phyloP scores from a whole-genome alignment of 2,888 invertebrate genomes.

The Brachylomia viminalis region DNA sequence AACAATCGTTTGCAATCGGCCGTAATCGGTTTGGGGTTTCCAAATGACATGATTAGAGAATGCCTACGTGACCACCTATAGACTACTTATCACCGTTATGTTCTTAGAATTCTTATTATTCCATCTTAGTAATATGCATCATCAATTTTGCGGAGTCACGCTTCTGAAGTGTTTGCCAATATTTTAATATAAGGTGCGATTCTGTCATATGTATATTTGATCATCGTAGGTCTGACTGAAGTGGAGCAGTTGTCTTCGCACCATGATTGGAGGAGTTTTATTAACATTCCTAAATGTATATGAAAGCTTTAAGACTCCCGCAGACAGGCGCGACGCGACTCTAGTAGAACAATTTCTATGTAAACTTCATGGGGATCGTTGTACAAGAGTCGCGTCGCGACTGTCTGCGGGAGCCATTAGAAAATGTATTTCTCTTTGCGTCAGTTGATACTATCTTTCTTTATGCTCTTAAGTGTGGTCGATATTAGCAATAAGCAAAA shows the following conservation, averaged over 20 bases:
- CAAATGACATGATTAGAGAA: constrained; percentile 25
- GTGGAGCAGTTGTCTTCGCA: background rate
- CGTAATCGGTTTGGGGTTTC: background rate
- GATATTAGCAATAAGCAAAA: background rate
- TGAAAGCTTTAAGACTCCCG: background rate
- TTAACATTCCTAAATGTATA: background rate
- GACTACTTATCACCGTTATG: constrained; percentile 3
- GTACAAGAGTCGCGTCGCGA: too few species aligned
- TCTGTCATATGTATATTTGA: constrained; percentile 24
- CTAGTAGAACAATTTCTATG: too few species aligned
- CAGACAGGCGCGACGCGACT: too few species aligned
- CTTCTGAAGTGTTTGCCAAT: constrained; percentile 33
- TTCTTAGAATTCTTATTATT: constrained; percentile 19
- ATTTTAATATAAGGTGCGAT: constrained; percentile 17
- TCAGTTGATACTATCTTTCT: background rate
- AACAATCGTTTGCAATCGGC: too few species aligned
- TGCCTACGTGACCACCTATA: constrained; percentile 34
- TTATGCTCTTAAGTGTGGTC: background rate
- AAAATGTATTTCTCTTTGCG: background rate
- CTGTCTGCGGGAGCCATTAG: too few species aligned
- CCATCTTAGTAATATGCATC: constrained; percentile 15
- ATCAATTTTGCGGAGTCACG: constrained; percentile 19
- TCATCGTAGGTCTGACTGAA: background rate
- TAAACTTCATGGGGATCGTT: too few species aligned
- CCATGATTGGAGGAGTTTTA: background rate